Percentiles rank a stretch among this genome's conserved stretches.
These are phyloP conservation scores for Cremastinae sp. DNA, from an alignment of 2,888 invertebrate genomes.

Conservation along the genomic window DNA sequence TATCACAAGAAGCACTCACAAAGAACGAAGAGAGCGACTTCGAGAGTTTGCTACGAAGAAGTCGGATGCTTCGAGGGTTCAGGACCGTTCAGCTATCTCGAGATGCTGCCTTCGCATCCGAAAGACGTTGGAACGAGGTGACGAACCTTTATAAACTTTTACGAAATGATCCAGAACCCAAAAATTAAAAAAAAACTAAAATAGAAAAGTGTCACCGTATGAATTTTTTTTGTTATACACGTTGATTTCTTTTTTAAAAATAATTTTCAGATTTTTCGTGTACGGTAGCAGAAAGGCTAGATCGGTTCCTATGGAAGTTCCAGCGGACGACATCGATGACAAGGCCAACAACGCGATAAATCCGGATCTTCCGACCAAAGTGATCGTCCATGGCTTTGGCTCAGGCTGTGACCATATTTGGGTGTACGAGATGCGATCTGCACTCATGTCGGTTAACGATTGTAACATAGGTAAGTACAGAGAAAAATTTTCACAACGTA, in stretches of 20 bases:
- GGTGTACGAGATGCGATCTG: slow-evolving; percentile 96
- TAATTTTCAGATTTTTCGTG: slow-evolving; percentile 74
- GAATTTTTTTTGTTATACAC: slow-evolving; percentile 4
- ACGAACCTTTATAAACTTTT: slow-evolving; percentile 48
- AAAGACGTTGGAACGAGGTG: slow-evolving; percentile 94
- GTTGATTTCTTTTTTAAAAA: slow-evolving; percentile 5
- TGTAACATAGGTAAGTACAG: slow-evolving; percentile 75
- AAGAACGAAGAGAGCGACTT: slow-evolving; percentile 89
- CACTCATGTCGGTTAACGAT: slow-evolving; percentile 89
- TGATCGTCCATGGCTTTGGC: slow-evolving; percentile 96
- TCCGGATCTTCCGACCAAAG: slow-evolving; percentile 84
- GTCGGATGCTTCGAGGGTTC: slow-evolving; percentile 96
- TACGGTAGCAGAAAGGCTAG: slow-evolving; percentile 78
- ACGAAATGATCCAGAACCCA: not conserved
- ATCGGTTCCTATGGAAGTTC: slow-evolving; percentile 78
- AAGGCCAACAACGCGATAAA: slow-evolving; percentile 76
- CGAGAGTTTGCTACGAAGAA: slow-evolving; percentile 92
- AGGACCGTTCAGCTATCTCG: slow-evolving; percentile 94
- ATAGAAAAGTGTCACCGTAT: no score
- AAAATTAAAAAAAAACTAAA: not conserved
- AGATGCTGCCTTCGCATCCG: slow-evolving; percentile 92
- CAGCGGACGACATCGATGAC: slow-evolving; percentile 77
- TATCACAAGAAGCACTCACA: slow-evolving; percentile 81
- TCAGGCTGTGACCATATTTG: slow-evolving; percentile 95
- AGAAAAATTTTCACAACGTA: no score